A percentile compares a stretch with the other conserved stretches of the same genome.
Conservation (phyloP, 2,888 invertebrate species). For the Eledona agricola region DNA sequence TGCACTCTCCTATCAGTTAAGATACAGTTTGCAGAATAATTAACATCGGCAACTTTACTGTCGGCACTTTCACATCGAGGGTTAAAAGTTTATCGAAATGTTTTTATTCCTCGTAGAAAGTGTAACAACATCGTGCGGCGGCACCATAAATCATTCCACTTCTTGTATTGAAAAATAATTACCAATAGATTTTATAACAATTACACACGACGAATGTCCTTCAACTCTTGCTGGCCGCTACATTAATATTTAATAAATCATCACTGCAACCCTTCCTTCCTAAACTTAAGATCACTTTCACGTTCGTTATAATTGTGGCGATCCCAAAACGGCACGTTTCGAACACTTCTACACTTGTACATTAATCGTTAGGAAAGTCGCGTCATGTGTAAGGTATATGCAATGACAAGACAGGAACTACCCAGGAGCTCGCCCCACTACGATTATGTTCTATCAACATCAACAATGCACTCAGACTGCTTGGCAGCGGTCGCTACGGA, state of each 20-base stretch:
- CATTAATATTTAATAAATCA: constrained; percentile 21
- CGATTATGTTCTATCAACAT: constrained; percentile 11
- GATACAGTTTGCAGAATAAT: constrained; percentile 6
- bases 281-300: constrained; percentile 23
- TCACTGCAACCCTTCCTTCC: constrained; percentile 8
- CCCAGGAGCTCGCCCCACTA: neutral
- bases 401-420: constrained; percentile 18
- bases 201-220: constrained; percentile 16
- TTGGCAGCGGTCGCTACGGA: constrained; percentile 29
- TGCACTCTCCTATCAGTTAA: constrained; percentile 3
- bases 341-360: neutral
- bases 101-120: constrained; percentile 30
- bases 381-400: constrained; percentile 9
- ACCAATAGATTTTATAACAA: no score
- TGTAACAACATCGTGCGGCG: constrained; percentile 18
- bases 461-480: constrained; percentile 28
- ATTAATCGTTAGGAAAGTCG: constrained; percentile 3
- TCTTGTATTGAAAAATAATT: no score
- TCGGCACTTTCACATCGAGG: constrained; percentile 18
- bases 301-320: constrained; percentile 9
- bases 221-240: constrained; percentile 18
- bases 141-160: constrained; percentile 20
- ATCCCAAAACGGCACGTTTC: constrained; percentile 8
- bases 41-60: constrained; percentile 7
- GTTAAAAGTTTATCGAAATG: constrained; percentile 31